phyloP scores from a whole-genome alignment of 1,140 invertebrate species.

The Euwallacea similis region DNA sequence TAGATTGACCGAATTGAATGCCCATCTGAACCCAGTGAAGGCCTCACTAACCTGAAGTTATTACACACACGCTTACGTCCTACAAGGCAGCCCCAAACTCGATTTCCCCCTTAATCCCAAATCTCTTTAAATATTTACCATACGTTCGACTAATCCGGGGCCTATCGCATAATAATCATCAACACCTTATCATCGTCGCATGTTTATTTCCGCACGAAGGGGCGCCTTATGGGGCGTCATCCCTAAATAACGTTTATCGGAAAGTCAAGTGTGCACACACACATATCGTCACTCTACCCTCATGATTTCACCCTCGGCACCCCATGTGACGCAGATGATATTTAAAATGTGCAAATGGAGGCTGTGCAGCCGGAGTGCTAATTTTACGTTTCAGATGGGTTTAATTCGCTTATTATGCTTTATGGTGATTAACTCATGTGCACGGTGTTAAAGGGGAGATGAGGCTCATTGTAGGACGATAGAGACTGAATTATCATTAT shows the following conservation, averaged over 20 bases:
- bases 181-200: slow-evolving; percentile 4
- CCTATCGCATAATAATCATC: not conserved
- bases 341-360: slow-evolving; percentile 1
- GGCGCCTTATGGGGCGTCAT: slow-evolving; percentile 5
- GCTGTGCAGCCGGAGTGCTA: not conserved
- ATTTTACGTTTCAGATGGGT: slow-evolving; percentile 2
- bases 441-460: not conserved
- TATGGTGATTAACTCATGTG: not conserved
- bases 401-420: not conserved
- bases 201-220: slow-evolving; percentile 4
- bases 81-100: not conserved
- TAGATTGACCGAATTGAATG: no score
- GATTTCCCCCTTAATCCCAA: no score
- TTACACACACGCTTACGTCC: no score
- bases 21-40: no score
- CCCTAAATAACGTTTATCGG: not conserved
- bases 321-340: not conserved
- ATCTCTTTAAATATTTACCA: not conserved
- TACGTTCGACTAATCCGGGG: slow-evolving; percentile 1
- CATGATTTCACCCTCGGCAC: not conserved
- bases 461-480: no score
- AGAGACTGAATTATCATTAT: no score
- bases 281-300: slow-evolving; percentile 1
- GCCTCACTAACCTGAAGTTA: no score
- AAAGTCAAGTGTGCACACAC: not conserved